Conservation (phyloP, 2,113 vertebrate genomes). For the Heptranchias perlo region DNA sequence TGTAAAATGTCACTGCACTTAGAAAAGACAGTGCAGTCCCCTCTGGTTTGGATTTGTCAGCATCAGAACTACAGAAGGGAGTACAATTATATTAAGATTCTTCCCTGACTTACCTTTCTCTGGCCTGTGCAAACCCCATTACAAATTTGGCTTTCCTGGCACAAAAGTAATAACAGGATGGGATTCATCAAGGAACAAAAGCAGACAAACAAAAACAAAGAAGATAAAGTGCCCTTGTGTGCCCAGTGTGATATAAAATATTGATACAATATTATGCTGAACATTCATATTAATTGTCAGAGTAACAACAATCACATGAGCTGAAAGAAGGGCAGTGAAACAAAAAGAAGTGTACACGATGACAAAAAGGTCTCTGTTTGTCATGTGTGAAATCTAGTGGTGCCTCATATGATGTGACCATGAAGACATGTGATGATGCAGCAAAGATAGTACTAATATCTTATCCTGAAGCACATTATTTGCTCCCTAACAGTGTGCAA, state of each 20-base stretch:
- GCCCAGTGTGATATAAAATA: background rate
- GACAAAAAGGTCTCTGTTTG: background rate
- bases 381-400: background rate
- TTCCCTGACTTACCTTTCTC: background rate
- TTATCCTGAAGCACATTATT: background rate
- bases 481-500: background rate
- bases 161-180: background rate
- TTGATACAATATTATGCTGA: background rate
- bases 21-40: too few species aligned
- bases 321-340: background rate
- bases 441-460: background rate
- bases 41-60: background rate
- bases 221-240: background rate
- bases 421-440: background rate
- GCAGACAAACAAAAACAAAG: background rate
- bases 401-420: background rate
- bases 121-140: background rate
- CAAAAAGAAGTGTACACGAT: background rate
- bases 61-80: background rate
- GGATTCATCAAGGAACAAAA: background rate
- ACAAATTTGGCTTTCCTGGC: background rate
- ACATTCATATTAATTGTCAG: background rate
- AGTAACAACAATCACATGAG: background rate
- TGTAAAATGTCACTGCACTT: slow-evolving; percentile 24
- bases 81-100: background rate